Base-by-base conservation (phyloP, 2,113 vertebrate species). In the Callipepla californica region DNA sequence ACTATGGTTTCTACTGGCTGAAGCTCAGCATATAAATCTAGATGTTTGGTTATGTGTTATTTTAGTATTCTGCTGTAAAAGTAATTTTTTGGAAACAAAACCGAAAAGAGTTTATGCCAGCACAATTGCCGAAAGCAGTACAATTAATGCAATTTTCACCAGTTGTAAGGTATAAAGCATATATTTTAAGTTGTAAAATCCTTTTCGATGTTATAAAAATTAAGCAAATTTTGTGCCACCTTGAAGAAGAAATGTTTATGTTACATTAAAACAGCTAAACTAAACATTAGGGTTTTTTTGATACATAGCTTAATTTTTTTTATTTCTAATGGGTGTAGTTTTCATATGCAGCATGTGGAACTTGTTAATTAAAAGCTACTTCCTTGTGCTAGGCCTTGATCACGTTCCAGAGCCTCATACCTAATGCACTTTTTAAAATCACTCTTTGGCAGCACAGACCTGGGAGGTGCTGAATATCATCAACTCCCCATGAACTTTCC, bases 291-390 rank as follows among this genome's bases (percentile, higher is more conserved):
- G 69, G 5, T 17, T 2, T 36, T 81, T 96, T 92, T 83, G 67
- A 53, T 58, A 51, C 48, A 25, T 89, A 89, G 73, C 50, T 90
- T 92, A 87, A 61, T 94, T 94, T 79, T 87, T 77, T 75, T 70
- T 78, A 83, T 91, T 87, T 93, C 83, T 83, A 89, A 89, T 70
- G 89, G 40, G 42, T 87, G 53, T 81, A 72, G 30, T 87, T 95
- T 89, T 91, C 91, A 89, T 93, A 75, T 3, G 4, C 63, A 81
- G 85, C 89, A 96, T 89, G 75, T 96, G 93, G 85, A 95, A 95
- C 89, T 93, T 84, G 72, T 97, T 97, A 95, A 96, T 95, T 94
- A 93, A 94, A 92, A 95, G 59, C 72, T 85, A 92, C 78, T 92
- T 96, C 92, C 94, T 90, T 96, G 63, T 90, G 82, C 83, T 96